Conservation (phyloP, 1,140 invertebrate species). For the Listronotus bonariensis region DNA sequence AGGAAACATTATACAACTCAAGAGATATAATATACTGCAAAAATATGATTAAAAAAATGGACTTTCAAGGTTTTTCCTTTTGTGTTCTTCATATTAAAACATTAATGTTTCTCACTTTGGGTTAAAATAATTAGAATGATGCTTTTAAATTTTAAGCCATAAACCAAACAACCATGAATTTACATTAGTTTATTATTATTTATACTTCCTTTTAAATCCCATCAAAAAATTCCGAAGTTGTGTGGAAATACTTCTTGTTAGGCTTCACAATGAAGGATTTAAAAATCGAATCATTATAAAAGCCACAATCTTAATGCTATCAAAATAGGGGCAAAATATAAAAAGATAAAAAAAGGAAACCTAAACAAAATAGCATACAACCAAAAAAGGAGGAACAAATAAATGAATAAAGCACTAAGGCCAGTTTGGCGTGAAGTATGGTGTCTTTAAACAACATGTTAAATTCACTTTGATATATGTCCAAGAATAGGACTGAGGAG, state of each 20-base stretch:
- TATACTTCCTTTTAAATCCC: not conserved
- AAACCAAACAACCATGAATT: not conserved
- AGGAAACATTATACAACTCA: too few relatives aligned
- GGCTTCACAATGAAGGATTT: slow-evolving; percentile 23
- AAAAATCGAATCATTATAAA: slow-evolving; percentile 31
- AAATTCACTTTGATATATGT: too few relatives aligned
- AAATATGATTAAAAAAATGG: too few relatives aligned
- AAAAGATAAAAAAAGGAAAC: slow-evolving; percentile 27
- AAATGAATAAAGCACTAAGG: slow-evolving; percentile 20
- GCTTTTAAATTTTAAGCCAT: too few relatives aligned
- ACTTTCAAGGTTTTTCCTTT: too few relatives aligned
- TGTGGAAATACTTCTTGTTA: slow-evolving; percentile 21
- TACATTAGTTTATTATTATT: slow-evolving; percentile 9
- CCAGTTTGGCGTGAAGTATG: not conserved
- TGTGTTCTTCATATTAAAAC: too few relatives aligned
- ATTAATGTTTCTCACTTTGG: too few relatives aligned
- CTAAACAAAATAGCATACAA: slow-evolving; percentile 23
- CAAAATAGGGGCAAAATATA: slow-evolving; percentile 27
- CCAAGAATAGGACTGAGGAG: too few relatives aligned
- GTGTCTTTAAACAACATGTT: not conserved
- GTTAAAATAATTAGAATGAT: too few relatives aligned
- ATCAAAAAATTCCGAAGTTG: slow-evolving; percentile 17
- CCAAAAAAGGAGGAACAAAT: slow-evolving; percentile 25
- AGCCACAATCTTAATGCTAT: slow-evolving; percentile 32
- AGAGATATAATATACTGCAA: too few relatives aligned